Conservation (phyloP, 2,888 invertebrate species). For the Cryptops parisi region DNA sequence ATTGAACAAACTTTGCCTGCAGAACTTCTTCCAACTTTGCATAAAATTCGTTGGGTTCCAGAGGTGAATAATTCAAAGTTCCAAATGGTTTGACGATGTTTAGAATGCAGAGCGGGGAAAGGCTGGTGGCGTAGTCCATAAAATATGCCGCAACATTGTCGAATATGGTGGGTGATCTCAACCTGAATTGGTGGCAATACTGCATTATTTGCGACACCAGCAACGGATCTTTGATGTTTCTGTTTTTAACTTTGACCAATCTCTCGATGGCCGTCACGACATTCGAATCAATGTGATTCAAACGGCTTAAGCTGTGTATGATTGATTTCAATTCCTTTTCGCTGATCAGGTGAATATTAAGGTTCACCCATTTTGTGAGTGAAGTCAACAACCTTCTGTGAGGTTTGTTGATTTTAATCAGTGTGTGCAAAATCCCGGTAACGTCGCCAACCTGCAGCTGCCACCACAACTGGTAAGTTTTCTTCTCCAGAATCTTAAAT, state of each 20-base stretch:
- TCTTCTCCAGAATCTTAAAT: constrained; percentile 43
- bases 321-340: constrained; percentile 39
- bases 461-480: constrained; percentile 42
- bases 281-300: constrained; percentile 42
- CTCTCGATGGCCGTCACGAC: constrained; percentile 46
- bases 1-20: constrained; percentile 41
- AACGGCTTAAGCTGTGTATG: constrained; percentile 39
- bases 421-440: constrained; percentile 24
- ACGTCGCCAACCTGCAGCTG: constrained; percentile 28
- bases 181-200: constrained; percentile 44
- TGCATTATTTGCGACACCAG: constrained; percentile 46
- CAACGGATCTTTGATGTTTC: constrained; percentile 32
- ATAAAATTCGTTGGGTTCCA: constrained; percentile 42
- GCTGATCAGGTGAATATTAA: constrained; percentile 44
- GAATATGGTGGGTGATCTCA: constrained; percentile 43
- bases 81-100: constrained; percentile 47
- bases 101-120: constrained; percentile 42
- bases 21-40: constrained; percentile 39
- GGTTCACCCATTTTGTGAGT: constrained; percentile 42
- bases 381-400: constrained; percentile 28
- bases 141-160: constrained; percentile 45
- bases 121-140: constrained; percentile 33
- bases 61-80: constrained; percentile 42
- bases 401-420: constrained; percentile 21
- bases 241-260: constrained; percentile 42